These are phyloP conservation scores for Otocyon megalotis DNA, from an alignment of 2,113 vertebrate genomes.

Conservation along the genomic window DNA sequence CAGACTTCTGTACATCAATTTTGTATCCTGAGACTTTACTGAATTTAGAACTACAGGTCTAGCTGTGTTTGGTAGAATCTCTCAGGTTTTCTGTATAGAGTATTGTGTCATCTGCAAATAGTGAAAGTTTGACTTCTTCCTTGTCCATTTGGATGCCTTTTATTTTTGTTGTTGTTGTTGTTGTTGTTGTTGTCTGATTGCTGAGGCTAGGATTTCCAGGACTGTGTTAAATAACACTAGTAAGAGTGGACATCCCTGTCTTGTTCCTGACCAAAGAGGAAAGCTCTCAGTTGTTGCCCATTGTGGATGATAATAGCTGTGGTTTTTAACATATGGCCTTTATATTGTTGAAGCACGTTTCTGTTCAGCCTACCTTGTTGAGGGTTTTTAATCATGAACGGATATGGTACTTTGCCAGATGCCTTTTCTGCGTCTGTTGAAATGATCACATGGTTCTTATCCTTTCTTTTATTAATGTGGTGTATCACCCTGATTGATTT, in stretches of 20 bases:
- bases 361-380: not conserved
- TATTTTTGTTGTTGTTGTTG: not conserved
- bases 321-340: not conserved
- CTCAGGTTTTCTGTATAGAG: not conserved
- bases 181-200: not conserved
- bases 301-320: not conserved
- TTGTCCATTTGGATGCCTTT: not conserved
- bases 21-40: not conserved
- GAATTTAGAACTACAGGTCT: not conserved
- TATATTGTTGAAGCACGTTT: not conserved
- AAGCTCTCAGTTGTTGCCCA: not conserved
- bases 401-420: not conserved
- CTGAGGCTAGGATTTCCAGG: not conserved
- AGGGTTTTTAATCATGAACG: not conserved
- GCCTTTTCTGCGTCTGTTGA: not conserved
- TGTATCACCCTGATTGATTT: not conserved
- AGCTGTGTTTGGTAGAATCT: not conserved
- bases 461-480: not conserved
- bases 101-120: not conserved
- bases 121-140: not conserved
- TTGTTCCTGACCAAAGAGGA: not conserved
- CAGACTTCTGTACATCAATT: not conserved
- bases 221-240: not conserved
- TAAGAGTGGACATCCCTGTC: not conserved
- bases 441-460: not conserved